Evolutionary conservation across 2,113 vertebrate species (phyloP), one percentile per base, ranked within the genome.

Genomic region (Ptilonorhynchus violaceus): DNA sequence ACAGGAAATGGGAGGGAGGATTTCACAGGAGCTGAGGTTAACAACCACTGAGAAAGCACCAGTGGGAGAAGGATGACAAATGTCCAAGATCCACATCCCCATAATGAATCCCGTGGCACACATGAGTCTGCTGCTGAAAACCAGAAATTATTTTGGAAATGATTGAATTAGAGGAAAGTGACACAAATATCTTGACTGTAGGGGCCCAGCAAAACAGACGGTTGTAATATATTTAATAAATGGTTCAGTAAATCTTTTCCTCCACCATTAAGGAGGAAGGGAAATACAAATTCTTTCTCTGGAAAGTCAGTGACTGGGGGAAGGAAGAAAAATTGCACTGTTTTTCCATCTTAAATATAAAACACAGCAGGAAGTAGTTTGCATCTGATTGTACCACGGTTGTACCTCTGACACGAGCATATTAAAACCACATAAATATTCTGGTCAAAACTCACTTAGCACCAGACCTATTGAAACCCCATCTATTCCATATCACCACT

Each of bases 111-210:
- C 67, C 91, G 69, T 0, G 13, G 80, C 1, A 15, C 70, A 81
- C n/a, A 63, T 33, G 27, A 94, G 67, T 30, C 42, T 20, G 75
- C 39, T 92, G 88, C 59, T 86, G 73, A 76, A 93, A 96, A 86
- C 47, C 72, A 95, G 93, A 39, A 88, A 91, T 95, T 94, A 89
- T 85, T 96, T 86, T 86, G 60, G 90, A 88, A 96, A 90, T 88
- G 3, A 94, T 93, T 96, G 93, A 96, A 92, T 83, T 69, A 95
- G 46, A 72, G 42, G 31, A 37, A 94, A 92, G 66, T 77, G 72
- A 92, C 94, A 96, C 73, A 94, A 96, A 90, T 94, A 79, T 77
- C 85, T 78, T 8, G 46, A 91, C 64, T 80, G 76, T 8, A 74
- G 82, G 81, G 88, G 59, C 78, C 62, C n/a, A 82, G 92, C 70